Evolutionary conservation across 2,888 invertebrate genomes (phyloP), one percentile per base, ranked within the genome.

Genomic region (Acronicta aceris): DNA sequence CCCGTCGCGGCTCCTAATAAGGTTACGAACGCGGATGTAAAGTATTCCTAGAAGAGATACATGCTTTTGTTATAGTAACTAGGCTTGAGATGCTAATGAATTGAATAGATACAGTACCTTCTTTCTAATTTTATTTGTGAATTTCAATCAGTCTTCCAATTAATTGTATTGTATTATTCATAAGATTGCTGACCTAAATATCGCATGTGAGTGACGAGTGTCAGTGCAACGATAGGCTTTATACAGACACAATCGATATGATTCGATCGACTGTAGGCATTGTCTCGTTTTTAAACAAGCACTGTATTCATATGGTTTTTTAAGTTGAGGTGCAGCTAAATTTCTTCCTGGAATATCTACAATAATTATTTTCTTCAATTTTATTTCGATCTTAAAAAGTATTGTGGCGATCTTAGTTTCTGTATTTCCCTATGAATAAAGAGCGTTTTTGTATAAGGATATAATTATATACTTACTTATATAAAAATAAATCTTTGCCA

Each of bases 1-100:
- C 87, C 87, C 79, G 85, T 79, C 81, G 73, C 74, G 58, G 77
- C 74, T 74, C 76, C 81, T 83, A 84, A 83, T 83, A 83, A 81
- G 83, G 78, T 72, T 67, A 71, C 45, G 16, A 56, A 73, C 60
- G 40, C 53, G 76, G 76, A 81, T 71, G 50, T 76, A 68, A 30
- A 66, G 25, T 3, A 12, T 50, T 48, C 40, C 79, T 82, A 50
- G 83, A 84, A 79, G 55, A 53, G 78, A 49, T 50, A 43, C 5
- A 16, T 48, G 21, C 42, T 49, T 49, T 36, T 58, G 27, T 62
- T 46, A 1, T 3, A 10, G 15, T 5, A 42, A 53, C 52, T 57
- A 53, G 49, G 13, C 16, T n/a, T 42, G 10, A 9, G 27, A 51
- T 33, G 13, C 15, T 40, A 30, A 40, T 42, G 12, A 30, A 33